Percentiles rank a stretch among this genome's conserved stretches.
These are phyloP conservation scores for Bactericera cockerelli DNA, from an alignment of 1,140 invertebrate species.

Conservation along the genomic window DNA sequence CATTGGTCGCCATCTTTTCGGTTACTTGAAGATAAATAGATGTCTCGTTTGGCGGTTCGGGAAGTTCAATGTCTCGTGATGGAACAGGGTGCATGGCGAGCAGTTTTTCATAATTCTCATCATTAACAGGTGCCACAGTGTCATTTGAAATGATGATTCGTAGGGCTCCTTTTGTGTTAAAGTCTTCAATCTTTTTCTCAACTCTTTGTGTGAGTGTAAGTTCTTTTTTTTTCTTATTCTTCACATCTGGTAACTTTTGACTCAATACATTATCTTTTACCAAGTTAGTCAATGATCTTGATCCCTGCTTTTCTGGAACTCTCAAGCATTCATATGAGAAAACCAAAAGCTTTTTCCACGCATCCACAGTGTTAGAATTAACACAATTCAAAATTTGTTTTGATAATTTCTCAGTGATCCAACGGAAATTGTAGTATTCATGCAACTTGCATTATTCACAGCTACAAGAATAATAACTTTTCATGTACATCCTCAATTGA, in stretches of 20 bases:
- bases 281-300: not conserved
- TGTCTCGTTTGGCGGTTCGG: not conserved
- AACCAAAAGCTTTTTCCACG: too few relatives aligned
- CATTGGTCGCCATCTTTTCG: not conserved
- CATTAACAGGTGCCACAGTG: not conserved
- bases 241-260: not conserved
- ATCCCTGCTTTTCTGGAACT: not conserved
- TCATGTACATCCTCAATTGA: too few relatives aligned
- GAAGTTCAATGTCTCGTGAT: not conserved
- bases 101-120: not conserved
- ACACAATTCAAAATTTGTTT: not conserved
- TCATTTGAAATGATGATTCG: not conserved
- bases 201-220: not conserved
- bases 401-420: not conserved
- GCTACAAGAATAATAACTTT: too few relatives aligned
- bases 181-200: not conserved
- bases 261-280: not conserved
- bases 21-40: not conserved
- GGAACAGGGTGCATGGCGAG: not conserved
- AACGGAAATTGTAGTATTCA: too few relatives aligned
- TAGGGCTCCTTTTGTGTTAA: too few relatives aligned
- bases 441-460: too few relatives aligned
- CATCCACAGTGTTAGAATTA: not conserved
- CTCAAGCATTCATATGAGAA: too few relatives aligned
- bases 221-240: not conserved